Percentiles rank a stretch among this genome's conserved stretches.
Evolutionary conservation across 2,888 invertebrate species (phyloP).

Genomic region (Eremobia ochroleuca): DNA sequence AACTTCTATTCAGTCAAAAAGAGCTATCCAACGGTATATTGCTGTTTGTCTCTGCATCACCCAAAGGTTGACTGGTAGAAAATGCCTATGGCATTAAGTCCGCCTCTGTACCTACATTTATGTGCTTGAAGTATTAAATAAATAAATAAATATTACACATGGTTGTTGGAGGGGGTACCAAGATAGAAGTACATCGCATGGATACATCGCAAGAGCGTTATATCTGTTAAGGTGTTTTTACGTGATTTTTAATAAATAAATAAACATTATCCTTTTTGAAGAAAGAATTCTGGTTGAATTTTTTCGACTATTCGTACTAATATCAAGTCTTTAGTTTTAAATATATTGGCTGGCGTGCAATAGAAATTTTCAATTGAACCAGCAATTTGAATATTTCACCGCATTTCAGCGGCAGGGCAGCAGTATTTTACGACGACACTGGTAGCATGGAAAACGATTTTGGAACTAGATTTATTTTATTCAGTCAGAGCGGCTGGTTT

Average conservation of each 20-base stretch:
- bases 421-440: conserved; percentile 68
- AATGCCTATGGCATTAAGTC: too few relatives aligned
- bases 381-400: conserved; percentile 70
- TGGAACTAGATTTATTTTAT: conserved; percentile 65
- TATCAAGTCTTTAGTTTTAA: conserved; percentile 39
- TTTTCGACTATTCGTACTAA: conserved; percentile 5
- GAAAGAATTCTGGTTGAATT: neutral
- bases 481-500: conserved; percentile 63
- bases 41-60: too few relatives aligned
- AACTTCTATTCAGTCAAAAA: neutral
- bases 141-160: too few relatives aligned
- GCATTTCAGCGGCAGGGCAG: conserved; percentile 60
- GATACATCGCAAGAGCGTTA: too few relatives aligned
- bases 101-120: too few relatives aligned
- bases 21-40: neutral
- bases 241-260: too few relatives aligned
- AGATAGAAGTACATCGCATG: too few relatives aligned
- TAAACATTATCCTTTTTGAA: neutral
- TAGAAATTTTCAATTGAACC: conserved; percentile 68
- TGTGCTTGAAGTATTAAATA: too few relatives aligned
- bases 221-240: too few relatives aligned
- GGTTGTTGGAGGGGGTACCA: neutral
- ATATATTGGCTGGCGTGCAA: conserved; percentile 51
- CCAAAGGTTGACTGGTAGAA: too few relatives aligned
- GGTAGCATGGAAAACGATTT: conserved; percentile 55